Conservation (phyloP, 2,888 invertebrate genomes). For the Octonoba sinensis region DNA sequence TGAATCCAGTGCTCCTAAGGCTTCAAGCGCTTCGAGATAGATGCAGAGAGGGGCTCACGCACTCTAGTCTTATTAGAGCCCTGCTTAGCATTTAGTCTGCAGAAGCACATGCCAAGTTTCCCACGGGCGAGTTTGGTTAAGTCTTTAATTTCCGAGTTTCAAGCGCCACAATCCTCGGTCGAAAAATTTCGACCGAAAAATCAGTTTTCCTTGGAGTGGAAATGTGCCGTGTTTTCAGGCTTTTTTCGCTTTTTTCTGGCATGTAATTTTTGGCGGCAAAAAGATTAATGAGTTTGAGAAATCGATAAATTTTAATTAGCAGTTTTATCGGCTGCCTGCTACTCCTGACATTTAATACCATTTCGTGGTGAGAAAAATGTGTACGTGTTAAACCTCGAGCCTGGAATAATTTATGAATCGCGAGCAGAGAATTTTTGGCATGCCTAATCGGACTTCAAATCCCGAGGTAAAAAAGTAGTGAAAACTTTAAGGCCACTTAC, state of each 20-base stretch:
- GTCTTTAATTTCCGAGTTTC: slow-evolving; percentile 57
- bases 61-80: too few species aligned
- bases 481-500: slow-evolving; percentile 9
- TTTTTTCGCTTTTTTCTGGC: slow-evolving; percentile 21
- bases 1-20: too few species aligned
- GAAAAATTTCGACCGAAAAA: slow-evolving; percentile 59
- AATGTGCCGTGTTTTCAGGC: slow-evolving; percentile 22
- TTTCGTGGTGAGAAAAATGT: slow-evolving; percentile 60
- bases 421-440: slow-evolving; percentile 37
- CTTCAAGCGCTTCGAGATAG: too few species aligned
- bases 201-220: slow-evolving; percentile 49
- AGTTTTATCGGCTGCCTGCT: slow-evolving; percentile 61
- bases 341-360: slow-evolving; percentile 62
- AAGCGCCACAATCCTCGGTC: slow-evolving; percentile 49
- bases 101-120: slow-evolving; percentile 39
- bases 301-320: slow-evolving; percentile 64
- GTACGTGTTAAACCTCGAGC: slow-evolving; percentile 62
- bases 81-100: background rate
- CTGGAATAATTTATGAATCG: slow-evolving; percentile 61
- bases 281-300: slow-evolving; percentile 59
- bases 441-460: slow-evolving; percentile 39
- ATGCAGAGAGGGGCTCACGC: too few species aligned
- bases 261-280: slow-evolving; percentile 63
- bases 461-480: slow-evolving; percentile 49
- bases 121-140: slow-evolving; percentile 59